Conservation (phyloP, 2,888 invertebrate species). For the Habroteleia sp. region DNA sequence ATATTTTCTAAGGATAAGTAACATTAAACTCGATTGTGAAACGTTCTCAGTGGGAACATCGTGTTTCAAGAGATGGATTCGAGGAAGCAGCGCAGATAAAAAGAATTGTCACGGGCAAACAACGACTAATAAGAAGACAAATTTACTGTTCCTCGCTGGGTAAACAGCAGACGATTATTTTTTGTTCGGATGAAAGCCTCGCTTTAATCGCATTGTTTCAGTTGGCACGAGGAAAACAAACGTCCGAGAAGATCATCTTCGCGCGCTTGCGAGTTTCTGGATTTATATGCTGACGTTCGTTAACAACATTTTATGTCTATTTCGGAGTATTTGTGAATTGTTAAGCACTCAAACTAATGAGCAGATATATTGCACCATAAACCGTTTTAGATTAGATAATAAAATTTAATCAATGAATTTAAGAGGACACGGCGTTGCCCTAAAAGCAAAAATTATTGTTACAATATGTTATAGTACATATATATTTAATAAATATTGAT, state of each 20-base stretch:
- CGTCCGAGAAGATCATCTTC: constrained; percentile 25
- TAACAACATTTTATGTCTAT: too few species aligned
- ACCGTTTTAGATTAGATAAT: too few species aligned
- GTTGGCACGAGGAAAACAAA: constrained; percentile 32
- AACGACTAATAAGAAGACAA: constrained; percentile 41
- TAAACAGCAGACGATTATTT: constrained; percentile 36
- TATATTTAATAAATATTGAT: too few species aligned
- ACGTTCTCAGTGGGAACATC: neutral
- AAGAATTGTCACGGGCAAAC: constrained; percentile 30
- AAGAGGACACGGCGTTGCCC: too few species aligned
- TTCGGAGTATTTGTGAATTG: too few species aligned
- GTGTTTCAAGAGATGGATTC: constrained; percentile 6
- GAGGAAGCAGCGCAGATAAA: constrained; percentile 8
- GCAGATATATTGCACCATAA: too few species aligned
- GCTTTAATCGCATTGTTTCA: constrained; percentile 35
- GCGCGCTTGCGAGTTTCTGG: constrained; percentile 11
- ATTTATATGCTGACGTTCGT: too few species aligned
- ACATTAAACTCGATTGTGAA: constrained; percentile 1
- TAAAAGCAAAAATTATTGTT: too few species aligned
- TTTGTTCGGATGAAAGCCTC: constrained; percentile 32
- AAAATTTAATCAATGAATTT: too few species aligned
- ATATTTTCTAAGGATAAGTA: constrained; percentile 16
- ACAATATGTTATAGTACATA: too few species aligned
- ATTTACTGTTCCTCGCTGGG: constrained; percentile 19
- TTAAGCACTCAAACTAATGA: too few species aligned